Evolutionary conservation across 2,113 vertebrate genomes (phyloP).

Genomic region (Ophiodon elongatus): DNA sequence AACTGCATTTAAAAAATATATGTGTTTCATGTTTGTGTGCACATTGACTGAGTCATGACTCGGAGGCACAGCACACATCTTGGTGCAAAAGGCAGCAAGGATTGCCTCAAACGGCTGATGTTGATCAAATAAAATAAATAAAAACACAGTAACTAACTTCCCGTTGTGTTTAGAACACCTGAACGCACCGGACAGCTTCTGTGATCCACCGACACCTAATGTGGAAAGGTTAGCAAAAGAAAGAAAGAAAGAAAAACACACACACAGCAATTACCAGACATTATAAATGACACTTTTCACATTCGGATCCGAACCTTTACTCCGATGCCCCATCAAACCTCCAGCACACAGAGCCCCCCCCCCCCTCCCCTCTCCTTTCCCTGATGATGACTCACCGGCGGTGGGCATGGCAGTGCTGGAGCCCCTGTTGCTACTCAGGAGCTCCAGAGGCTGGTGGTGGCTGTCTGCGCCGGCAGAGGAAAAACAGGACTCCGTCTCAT

Average conservation of each 20-base stretch:
- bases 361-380: conserved; percentile 30
- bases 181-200: background rate
- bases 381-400: conserved; percentile 78
- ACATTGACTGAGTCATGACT: background rate
- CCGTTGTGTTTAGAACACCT: background rate
- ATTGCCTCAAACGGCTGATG: background rate
- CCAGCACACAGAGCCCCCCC: background rate
- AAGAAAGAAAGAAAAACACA: no score
- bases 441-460: conserved; percentile 78
- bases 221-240: background rate
- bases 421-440: conserved; percentile 74
- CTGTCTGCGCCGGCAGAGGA: conserved; percentile 69
- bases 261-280: background rate
- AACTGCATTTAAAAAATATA: background rate
- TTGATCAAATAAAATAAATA: background rate
- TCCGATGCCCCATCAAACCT: background rate
- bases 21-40: background rate
- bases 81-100: background rate
- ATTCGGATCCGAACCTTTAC: background rate
- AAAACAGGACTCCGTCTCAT: conserved; percentile 81
- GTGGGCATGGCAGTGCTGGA: conserved; percentile 75
- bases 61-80: background rate
- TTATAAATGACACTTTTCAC: background rate
- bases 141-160: conserved; percentile 2
- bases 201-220: background rate